phyloP scores from a whole-genome alignment of 2,888 invertebrate genomes.

The Melanostoma mellinum region DNA sequence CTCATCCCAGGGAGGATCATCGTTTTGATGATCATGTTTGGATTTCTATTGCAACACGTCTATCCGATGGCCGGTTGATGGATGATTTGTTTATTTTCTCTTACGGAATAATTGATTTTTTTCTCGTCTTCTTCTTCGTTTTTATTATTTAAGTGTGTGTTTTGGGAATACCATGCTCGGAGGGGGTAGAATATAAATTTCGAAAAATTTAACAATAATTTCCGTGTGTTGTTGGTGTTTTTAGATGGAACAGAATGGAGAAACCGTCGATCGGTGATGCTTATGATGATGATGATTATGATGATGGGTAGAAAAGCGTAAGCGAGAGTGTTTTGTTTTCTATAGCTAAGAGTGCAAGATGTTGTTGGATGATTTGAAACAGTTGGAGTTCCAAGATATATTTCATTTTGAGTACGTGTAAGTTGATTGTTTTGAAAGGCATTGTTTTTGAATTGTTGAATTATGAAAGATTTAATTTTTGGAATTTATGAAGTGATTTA shows the following conservation, averaged over 20 bases:
- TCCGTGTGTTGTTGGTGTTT: constrained; percentile 45
- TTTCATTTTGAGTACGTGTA: constrained; percentile 63
- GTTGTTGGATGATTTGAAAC: constrained; percentile 57
- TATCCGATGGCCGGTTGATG: constrained; percentile 62
- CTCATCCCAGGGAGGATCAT: constrained; percentile 48
- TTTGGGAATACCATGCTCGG: constrained; percentile 56
- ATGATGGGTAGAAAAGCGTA: constrained; percentile 19
- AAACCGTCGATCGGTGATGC: constrained; percentile 9
- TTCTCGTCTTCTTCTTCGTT: constrained; percentile 2
- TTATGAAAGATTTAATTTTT: constrained; percentile 39
- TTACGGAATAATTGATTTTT: constrained; percentile 37
- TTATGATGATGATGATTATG: constrained; percentile 44
- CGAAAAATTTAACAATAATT: constrained; percentile 68
- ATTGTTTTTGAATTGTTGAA: constrained; percentile 40
- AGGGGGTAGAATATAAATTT: constrained; percentile 61
- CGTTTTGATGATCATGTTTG: constrained; percentile 68
- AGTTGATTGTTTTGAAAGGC: constrained; percentile 67
- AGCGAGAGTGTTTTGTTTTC: constrained; percentile 55
- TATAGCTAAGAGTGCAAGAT: constrained; percentile 12
- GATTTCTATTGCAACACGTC: constrained; percentile 71
- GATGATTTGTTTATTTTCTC: constrained; percentile 71
- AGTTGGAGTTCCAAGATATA: constrained; percentile 55
- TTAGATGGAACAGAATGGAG: neutral
- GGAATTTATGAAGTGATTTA: constrained; percentile 63
- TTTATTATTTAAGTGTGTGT: constrained; percentile 47